These are phyloP conservation scores for Corythaixoides concolor DNA, from an alignment of 2,113 vertebrate species.

Conservation along the genomic window DNA sequence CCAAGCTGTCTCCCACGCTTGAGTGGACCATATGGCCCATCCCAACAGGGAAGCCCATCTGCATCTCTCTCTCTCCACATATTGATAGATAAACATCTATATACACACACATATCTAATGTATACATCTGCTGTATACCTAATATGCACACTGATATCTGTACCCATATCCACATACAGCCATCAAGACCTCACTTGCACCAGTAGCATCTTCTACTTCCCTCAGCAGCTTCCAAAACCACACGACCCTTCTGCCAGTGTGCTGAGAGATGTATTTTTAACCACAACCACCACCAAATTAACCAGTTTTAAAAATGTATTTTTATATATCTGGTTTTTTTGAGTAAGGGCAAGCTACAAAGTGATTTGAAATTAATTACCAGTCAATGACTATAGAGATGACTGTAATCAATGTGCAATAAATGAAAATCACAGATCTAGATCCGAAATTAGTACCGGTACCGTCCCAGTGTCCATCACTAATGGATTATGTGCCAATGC, in stretches of 20 bases:
- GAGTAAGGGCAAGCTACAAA: neutral
- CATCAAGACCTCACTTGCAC: neutral
- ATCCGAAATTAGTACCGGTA: neutral
- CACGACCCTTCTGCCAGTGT: neutral
- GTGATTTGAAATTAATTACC: neutral
- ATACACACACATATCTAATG: neutral
- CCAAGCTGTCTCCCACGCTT: accelerated
- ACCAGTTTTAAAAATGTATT: neutral
- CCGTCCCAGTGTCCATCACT: neutral
- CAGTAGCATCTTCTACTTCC: neutral
- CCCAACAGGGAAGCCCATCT: neutral
- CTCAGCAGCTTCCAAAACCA: neutral
- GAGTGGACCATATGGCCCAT: neutral
- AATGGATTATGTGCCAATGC: neutral
- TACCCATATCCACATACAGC: neutral
- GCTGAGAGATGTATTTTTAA: neutral
- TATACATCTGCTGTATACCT: too few species aligned
- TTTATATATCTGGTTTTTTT: accelerated
- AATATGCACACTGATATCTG: neutral
- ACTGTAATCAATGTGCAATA: neutral
- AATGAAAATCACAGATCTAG: neutral
- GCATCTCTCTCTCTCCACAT: neutral
- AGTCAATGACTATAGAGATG: neutral
- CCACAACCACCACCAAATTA: neutral
- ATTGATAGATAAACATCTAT: neutral